Evolutionary conservation across 2,888 invertebrate species (phyloP), one percentile per base, ranked within the genome.

Genomic region (Stenolophus ochropezus): DNA sequence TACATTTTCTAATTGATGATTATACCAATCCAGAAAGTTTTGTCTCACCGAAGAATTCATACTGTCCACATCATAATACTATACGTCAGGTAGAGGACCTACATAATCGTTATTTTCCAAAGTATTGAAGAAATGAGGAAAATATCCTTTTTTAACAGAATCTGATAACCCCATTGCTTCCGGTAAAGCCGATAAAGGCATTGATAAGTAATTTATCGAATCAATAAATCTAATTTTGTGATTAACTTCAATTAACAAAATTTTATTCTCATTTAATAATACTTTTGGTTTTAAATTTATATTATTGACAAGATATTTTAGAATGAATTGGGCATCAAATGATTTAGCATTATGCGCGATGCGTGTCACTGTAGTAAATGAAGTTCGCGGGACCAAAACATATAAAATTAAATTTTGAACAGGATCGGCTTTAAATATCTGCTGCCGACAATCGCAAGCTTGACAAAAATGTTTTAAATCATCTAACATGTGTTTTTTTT

Each of bases 201-300:
- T 85, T 0, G 85, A 84, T 27, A 85, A 83, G 82, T 84, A 83
- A 58, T 85, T 84, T 5, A 84, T 21, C 87, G 88, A 87, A 85
- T 82, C 83, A 2, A 83, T 79, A 65, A 83, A 84, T 71, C 78
- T 82, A n/a, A 83, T n/a, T n/a, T n/a, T 69, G 16, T 76, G 20
- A 84, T 83, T 56, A 81, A 85, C 21, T 18, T 56, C 33, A 5
- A 85, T 27, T 1, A 81, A 82, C 56, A 85, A 84, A n/a, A 83
- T 83, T 76, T 83, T 83, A 25, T 83, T 80, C 71, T 18, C 83
- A 82, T 74, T 81, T 81, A 27, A 82, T 65, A 33, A 82, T 83
- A 75, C 4, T 83, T 47, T 47, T 61, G 47, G 82, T 83, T 82
- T 33, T 81, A 47, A 14, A 84, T 56, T 27, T 81, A 18, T n/a